Base-by-base conservation (phyloP, 2,888 invertebrate species). In the Zygaena filipendulae region DNA sequence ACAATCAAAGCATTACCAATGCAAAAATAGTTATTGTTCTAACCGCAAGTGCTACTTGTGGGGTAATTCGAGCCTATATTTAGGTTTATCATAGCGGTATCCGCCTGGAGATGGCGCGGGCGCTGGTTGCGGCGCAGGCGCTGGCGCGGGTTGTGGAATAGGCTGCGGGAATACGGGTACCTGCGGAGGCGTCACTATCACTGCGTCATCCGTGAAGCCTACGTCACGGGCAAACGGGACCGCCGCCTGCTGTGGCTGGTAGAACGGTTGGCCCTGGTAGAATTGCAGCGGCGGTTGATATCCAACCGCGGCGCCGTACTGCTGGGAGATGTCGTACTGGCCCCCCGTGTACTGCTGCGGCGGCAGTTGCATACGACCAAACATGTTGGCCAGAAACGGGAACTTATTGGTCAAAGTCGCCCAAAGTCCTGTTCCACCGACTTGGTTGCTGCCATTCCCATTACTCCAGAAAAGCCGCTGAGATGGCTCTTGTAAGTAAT, bases 381-480 rank as follows among this genome's bases (percentile, higher is more conserved):
- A 79, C 70, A 75, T 72, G 29, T 51, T 66, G 27, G 60, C 61
- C 29, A 79, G 40, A 38, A 77, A 57, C 0, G 79, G 79, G 42
- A 75, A 79, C 37, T 79, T 79, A 42, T 77, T 75, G 9, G 75
- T 74, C 29, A 79, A 42, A 21, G 59, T 57, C 6, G 67, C 58
- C 79, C 79, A 79, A 28, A 59, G 36, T 24, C 75, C 77, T 3
- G 67, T 66, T 12, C 75, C 75, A 13, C 79, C 79, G 12, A 79
- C 79, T 52, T 72, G 71, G 40, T 77, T 79, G 35, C 55, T 57
- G 14, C 79, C 79, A 29, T 64, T 61, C 11, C 40, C 42, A 35
- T 45, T 59, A 16, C 72, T 53, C 67, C 71, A 79, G 42, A 79
- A 77, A 4, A 79, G 47, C 3, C 69, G 49, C 29, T 79, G 74